Conservation (phyloP, 2,888 invertebrate genomes). For the Chironomus tentans region DNA sequence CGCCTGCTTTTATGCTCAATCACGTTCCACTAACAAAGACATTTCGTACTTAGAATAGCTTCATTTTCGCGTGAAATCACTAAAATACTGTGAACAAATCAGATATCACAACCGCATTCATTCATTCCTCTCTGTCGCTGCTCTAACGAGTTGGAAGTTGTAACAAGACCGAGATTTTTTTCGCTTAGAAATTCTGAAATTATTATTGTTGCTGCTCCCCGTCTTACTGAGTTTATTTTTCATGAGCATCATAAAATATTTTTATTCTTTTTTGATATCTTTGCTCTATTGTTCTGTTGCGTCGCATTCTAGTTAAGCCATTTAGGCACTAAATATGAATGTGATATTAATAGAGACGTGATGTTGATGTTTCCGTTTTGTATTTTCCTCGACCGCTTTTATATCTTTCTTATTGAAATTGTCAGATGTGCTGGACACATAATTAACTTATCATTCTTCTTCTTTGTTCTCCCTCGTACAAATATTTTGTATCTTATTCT, state of each 20-base stretch:
- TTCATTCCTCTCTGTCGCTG: no score
- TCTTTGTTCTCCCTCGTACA: neutral
- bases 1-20: no score
- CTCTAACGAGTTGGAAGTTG: no score
- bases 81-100: no score
- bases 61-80: no score
- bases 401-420: neutral
- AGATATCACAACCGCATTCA: no score
- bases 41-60: no score
- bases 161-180: neutral
- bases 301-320: neutral
- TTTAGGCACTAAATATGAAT: neutral
- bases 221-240: neutral
- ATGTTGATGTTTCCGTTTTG: slow-evolving; percentile 11
- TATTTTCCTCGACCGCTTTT: neutral
- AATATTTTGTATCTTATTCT: neutral
- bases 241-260: neutral
- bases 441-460: neutral
- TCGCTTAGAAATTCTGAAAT: neutral
- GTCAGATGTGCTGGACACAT: neutral
- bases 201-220: neutral
- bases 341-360: slow-evolving; percentile 9
- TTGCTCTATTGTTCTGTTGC: neutral
- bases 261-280: neutral
- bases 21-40: no score